Conservation (phyloP, 2,797 vertebrate genomes). For the Phyllotis vaccarum region DNA sequence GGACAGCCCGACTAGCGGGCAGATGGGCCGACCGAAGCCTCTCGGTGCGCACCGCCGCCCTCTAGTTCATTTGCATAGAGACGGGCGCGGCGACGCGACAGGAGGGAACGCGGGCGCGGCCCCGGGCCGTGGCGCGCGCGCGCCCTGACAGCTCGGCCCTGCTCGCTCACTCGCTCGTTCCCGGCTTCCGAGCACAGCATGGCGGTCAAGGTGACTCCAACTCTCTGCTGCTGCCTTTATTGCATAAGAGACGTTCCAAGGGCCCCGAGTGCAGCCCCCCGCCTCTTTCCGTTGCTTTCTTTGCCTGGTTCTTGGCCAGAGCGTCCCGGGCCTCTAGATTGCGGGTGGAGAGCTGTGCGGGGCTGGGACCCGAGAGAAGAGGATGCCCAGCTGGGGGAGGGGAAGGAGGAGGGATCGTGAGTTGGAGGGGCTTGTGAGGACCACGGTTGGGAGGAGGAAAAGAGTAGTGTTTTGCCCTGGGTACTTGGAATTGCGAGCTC, state of each 20-base stretch:
- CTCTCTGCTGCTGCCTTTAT: constrained; percentile 79
- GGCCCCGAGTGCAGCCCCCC: constrained; percentile 45
- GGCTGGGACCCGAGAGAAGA: constrained; percentile 63
- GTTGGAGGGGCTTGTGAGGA: constrained; percentile 55
- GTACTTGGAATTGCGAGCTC: constrained; percentile 11
- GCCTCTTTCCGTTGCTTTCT: constrained; percentile 49
- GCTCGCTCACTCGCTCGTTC: constrained; percentile 81
- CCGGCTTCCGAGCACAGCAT: constrained; percentile 91
- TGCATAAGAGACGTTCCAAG: constrained; percentile 74
- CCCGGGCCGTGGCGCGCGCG: constrained; percentile 82
- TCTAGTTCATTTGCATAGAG: constrained; percentile 72
- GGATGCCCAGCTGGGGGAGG: constrained; percentile 79
- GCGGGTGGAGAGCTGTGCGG: constrained; percentile 57
- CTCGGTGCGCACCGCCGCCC: not conserved
- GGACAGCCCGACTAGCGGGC: fast-evolving
- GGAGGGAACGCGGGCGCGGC: constrained; percentile 62
- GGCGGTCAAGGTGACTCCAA: constrained; percentile 99
- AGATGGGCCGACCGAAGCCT: fast-evolving
- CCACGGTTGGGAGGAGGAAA: not conserved
- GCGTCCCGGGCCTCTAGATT: constrained; percentile 57
- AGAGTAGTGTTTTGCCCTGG: constrained; percentile 29
- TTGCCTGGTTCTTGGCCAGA: constrained; percentile 60
- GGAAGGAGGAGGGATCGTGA: constrained; percentile 61
- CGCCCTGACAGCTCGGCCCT: constrained; percentile 83
- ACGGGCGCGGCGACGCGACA: not conserved